phyloP scores from a whole-genome alignment of 2,888 invertebrate genomes.

The Diogma glabrata region DNA sequence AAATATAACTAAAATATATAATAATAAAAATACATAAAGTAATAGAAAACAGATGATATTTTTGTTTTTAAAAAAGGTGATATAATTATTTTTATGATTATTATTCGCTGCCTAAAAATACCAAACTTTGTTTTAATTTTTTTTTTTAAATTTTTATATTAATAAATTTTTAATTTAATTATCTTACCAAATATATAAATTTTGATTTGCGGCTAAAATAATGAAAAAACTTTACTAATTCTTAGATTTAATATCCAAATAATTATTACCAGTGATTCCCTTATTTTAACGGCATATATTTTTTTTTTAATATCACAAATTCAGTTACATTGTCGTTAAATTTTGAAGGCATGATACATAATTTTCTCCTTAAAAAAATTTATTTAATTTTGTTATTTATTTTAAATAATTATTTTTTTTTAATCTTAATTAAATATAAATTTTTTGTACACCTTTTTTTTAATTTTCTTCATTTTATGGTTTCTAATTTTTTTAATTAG shows the following conservation, averaged over 20 bases:
- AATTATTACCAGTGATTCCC: too few species aligned
- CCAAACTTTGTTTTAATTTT: constrained; percentile 13
- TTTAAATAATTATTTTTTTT: constrained; percentile 9
- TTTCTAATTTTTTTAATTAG: constrained; percentile 6
- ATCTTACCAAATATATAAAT: constrained; percentile 12
- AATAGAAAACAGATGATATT: too few species aligned
- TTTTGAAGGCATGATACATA: constrained; percentile 23
- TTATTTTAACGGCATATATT: constrained; percentile 9
- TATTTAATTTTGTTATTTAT: constrained; percentile 12
- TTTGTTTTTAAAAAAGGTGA: constrained; percentile 10
- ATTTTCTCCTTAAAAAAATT: constrained; percentile 11
- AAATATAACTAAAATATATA: too few species aligned
- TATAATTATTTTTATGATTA: background rate
- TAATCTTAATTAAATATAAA: constrained; percentile 9
- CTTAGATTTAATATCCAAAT: too few species aligned
- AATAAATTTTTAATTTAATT: constrained; percentile 8
- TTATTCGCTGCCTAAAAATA: constrained; percentile 13
- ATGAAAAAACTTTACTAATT: background rate
- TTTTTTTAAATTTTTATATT: constrained; percentile 11
- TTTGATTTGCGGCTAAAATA: constrained; percentile 12
- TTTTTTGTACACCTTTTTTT: constrained; percentile 9
- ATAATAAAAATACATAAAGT: too few species aligned
- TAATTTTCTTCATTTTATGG: background rate
- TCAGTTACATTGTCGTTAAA: constrained; percentile 37
- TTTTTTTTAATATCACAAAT: constrained; percentile 33